Conservation (phyloP, 2,113 vertebrate genomes). For the Jacana jacana region DNA sequence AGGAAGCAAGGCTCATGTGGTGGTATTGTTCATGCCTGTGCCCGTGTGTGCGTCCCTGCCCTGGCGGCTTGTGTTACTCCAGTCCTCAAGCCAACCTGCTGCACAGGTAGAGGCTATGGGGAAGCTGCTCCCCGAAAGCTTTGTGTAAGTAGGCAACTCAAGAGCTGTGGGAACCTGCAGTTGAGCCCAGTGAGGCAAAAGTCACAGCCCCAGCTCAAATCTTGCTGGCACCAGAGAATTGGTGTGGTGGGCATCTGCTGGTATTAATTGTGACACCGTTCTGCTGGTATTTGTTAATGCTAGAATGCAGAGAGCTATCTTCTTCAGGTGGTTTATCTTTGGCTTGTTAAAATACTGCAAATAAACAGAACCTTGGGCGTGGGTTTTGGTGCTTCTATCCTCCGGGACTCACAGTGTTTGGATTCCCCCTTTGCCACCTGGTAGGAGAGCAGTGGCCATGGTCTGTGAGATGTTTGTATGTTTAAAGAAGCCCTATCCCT, state of each 20-base stretch:
- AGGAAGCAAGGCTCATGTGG: not conserved
- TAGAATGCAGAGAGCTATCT: not conserved
- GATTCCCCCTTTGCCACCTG: not conserved
- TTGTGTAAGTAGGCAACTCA: not conserved
- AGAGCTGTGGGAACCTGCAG: not conserved
- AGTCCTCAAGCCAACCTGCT: not conserved
- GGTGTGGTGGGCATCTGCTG: rapidly evolving
- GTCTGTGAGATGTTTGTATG: not conserved
- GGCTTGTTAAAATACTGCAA: not conserved
- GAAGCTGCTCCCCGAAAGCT: not conserved
- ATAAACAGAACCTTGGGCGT: not conserved
- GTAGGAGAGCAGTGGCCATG: not conserved
- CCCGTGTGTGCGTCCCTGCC: rapidly evolving
- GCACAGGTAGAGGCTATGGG: rapidly evolving
- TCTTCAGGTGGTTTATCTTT: not conserved
- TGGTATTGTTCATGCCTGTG: not conserved
- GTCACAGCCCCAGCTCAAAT: not conserved
- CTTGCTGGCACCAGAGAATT: not conserved
- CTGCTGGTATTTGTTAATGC: not conserved
- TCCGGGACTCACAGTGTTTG: not conserved
- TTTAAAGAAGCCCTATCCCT: not conserved
- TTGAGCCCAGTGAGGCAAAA: not conserved
- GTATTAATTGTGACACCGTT: not conserved
- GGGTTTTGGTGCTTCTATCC: not conserved
- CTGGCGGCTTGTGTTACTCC: rapidly evolving